Evolutionary conservation across 2,113 vertebrate genomes (phyloP).

Genomic region (Diphyllodes magnificus): DNA sequence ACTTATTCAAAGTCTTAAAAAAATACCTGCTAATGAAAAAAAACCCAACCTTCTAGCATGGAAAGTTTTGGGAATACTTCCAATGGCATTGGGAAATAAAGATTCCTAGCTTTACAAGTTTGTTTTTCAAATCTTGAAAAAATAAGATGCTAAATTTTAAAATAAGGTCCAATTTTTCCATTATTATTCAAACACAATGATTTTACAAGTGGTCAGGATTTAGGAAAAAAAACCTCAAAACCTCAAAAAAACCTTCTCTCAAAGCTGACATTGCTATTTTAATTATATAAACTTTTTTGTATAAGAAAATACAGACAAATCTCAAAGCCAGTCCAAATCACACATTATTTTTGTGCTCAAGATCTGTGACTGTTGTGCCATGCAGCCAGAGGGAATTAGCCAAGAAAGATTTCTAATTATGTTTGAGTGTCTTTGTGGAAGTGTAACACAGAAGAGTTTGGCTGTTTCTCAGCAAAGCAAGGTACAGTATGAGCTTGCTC

Average conservation of each 20-base stretch:
- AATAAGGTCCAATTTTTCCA: not conserved
- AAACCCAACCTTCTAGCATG: not conserved
- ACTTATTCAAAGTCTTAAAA: not conserved
- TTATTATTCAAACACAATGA: not conserved
- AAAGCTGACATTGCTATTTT: not conserved
- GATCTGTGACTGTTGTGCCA: not conserved
- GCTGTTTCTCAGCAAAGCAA: not conserved
- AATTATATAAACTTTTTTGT: not conserved
- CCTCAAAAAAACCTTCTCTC: not conserved
- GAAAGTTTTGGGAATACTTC: not conserved
- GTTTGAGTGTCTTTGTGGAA: not conserved
- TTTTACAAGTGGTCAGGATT: not conserved
- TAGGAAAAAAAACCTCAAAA: not conserved
- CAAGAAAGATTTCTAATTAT: not conserved
- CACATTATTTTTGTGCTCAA: not conserved
- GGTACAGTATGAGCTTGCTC: not conserved
- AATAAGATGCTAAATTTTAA: not conserved
- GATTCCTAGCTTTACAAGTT: not conserved
- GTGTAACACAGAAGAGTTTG: not conserved
- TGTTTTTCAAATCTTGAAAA: not conserved
- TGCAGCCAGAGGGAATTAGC: not conserved
- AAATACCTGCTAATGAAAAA: not conserved
- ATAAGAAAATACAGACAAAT: not conserved
- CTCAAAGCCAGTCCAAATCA: not conserved
- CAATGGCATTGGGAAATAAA: not conserved